Evolutionary conservation across 2,797 vertebrate genomes (phyloP), one percentile per base, ranked within the genome.

Genomic region (Lepilemur ruficaudatus): DNA sequence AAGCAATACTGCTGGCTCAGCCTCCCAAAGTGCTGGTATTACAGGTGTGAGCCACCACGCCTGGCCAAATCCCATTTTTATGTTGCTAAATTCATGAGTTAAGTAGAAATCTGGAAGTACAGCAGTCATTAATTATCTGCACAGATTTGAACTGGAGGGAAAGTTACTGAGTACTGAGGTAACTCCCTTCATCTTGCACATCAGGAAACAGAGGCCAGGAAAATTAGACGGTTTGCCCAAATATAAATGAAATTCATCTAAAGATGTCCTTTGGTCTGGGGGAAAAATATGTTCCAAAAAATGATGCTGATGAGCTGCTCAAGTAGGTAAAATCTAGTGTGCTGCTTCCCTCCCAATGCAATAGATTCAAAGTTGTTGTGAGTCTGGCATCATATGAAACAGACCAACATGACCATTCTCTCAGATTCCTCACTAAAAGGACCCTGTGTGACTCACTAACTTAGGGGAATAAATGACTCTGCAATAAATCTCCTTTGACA

Each of bases 181-280:
- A 59, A 89, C 22, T 57, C 76, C 46, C 79, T 94, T 91, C 52
- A 80, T 59, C 59, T 96, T 61, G 46, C 46, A 82, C 25, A 80
- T 61, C 13, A 73, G 76, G n/a, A 89, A 94, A 61, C 5, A 38
- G 41, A 69, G 70, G 89, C 89, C 93, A 87, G 95, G 93, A 94
- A 95, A 89, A 81, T 94, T 76, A 91, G 75, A 59, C 86, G 41
- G 23, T 73, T 92, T 94, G 79, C 67, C 80, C 87, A 93, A 83
- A 67, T 91, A 52, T 38, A 87, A 93, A 93, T 89, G 69, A 94
- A 95, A 67, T 89, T 91, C 7, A 5, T 92, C 90, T 95, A 93
- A 83, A 96, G 87, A 67, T 55, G 32, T 70, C 72, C 87, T 12
- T 41, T 28, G 25, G 57, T 70, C 55, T 89, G 7, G 50, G 70